Conservation (phyloP, 2,113 vertebrate genomes). For the Ardeotis arabs region DNA sequence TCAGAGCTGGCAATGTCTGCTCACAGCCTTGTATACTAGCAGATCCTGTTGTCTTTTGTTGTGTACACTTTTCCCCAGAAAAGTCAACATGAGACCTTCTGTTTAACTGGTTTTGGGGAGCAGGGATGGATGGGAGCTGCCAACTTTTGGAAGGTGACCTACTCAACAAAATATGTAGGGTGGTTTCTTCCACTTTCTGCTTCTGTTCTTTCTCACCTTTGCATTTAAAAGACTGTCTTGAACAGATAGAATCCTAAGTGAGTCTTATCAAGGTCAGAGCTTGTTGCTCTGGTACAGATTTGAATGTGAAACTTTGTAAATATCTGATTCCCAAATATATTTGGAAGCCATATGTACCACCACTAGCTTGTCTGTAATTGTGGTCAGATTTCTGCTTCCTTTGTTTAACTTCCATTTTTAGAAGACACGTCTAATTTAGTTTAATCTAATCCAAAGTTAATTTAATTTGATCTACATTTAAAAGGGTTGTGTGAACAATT, state of each 20-base stretch:
- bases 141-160: not conserved
- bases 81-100: not conserved
- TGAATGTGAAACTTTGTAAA: not conserved
- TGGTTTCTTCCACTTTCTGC: conserved; percentile 37
- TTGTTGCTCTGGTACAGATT: not conserved
- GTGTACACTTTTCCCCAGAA: fast-evolving
- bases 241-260: conserved; percentile 45
- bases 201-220: conserved; percentile 62
- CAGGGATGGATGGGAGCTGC: not conserved
- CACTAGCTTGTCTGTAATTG: not conserved
- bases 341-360: conserved; percentile 1
- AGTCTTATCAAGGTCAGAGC: conserved; percentile 45
- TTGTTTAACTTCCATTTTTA: conserved; percentile 39
- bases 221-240: conserved; percentile 28
- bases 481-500: not conserved
- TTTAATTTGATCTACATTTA: not conserved
- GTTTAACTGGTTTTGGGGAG: not conserved
- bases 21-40: not conserved
- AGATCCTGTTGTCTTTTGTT: not conserved
- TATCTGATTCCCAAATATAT: conserved; percentile 1
- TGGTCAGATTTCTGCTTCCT: conserved; percentile 7
- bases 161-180: not conserved
- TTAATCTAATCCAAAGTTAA: conserved; percentile 3
- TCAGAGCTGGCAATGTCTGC: not conserved
- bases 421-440: not conserved